Evolutionary conservation across 2,888 invertebrate species (phyloP), one percentile per base, ranked within the genome.

Genomic region (Philereme transversata): DNA sequence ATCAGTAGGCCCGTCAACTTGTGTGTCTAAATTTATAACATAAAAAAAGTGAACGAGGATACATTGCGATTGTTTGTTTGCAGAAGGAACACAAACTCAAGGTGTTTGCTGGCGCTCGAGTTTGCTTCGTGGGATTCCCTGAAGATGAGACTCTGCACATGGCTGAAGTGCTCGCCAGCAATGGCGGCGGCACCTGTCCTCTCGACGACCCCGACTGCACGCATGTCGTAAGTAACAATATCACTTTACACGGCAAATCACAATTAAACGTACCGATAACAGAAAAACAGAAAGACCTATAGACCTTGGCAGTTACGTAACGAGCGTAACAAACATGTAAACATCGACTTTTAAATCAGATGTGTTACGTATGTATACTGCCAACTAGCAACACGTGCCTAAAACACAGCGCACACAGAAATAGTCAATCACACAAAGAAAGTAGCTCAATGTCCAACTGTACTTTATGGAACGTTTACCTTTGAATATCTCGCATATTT

Each of bases 71-170:
- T 45, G 45, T 57, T 63, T 56, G 43, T 45, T 88, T 89, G 60
- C 88, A 94, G 94, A 92, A 93, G 73, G 93, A 94, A 70, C 95
- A 96, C 90, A 96, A 96, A 79, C 84, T 98, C 70, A 97, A 96
- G 86, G 97, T 97, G 59, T 98, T 99, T 84, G 96, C 96, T 83
- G 97, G 97, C 36, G 96, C 97, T 60, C 94, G 95, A 76, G 95
- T 99, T 51, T 96, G 97, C 85, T 98, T 99, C 86, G 94, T 96
- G 77, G 98, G 98, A 5, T 99, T 99, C 89, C 95, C 97, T 4
- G 95, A 95, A 63, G 97, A 98, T 75, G 99, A 99, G 86, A 95
- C 96, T 80, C 95, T 95, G 78, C 98, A 98, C 83, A 98, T 99
- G 98, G 95, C 96, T 64, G 97, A 98, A 81, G 95, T 98, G 72